These are phyloP conservation scores for Odontocolon sp. DNA, from an alignment of 2,888 invertebrate species.

Conservation along the genomic window DNA sequence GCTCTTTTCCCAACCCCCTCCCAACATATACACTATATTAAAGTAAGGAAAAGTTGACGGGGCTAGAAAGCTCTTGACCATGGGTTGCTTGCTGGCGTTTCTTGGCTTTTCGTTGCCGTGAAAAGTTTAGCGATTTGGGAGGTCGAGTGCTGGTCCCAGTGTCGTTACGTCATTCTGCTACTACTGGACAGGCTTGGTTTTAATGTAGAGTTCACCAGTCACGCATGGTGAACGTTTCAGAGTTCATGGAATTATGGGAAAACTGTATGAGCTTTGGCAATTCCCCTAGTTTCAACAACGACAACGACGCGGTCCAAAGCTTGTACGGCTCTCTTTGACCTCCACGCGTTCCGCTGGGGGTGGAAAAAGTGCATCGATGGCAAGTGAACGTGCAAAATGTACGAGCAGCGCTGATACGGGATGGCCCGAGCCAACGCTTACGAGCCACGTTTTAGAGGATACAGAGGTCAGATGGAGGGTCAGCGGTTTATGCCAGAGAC, in stretches of 20 bases:
- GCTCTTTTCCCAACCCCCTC: background rate
- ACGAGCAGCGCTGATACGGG: too few species aligned
- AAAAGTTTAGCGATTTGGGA: conserved; percentile 8
- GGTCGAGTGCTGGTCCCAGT: background rate
- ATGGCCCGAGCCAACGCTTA: background rate
- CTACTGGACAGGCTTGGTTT: too few species aligned
- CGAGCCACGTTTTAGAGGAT: background rate
- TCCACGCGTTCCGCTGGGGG: too few species aligned
- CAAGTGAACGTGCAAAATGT: background rate
- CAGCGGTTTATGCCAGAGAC: background rate
- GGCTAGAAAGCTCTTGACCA: conserved; percentile 9
- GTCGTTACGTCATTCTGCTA: too few species aligned
- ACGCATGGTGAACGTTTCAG: background rate
- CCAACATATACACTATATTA: background rate
- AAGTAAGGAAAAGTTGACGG: conserved; percentile 10
- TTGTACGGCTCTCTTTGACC: background rate
- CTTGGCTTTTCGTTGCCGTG: background rate
- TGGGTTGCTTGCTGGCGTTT: background rate
- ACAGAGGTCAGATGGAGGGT: background rate
- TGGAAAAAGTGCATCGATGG: conserved; percentile 1
- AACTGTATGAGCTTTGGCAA: background rate
- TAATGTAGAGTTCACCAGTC: background rate
- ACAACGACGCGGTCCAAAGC: background rate
- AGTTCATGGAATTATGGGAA: background rate
- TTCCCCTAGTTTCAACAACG: background rate